These are phyloP conservation scores for Epistrophe eligans DNA, from an alignment of 2,888 invertebrate species.

Conservation along the genomic window DNA sequence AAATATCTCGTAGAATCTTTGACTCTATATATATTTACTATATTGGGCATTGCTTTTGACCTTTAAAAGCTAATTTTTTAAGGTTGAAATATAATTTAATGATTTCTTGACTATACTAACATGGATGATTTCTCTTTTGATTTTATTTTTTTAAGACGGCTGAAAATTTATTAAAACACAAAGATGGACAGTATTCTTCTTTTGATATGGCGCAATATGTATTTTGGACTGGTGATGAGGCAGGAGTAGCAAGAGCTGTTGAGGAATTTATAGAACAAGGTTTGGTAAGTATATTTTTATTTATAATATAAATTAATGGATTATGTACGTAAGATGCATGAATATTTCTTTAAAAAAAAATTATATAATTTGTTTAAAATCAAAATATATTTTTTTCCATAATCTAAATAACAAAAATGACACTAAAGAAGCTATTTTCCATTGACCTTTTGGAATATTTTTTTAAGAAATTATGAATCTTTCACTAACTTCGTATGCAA, in stretches of 20 bases:
- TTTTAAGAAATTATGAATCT: no score
- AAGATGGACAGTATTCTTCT: conserved; percentile 89
- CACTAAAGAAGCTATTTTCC: no score
- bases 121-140: conserved; percentile 1
- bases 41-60: conserved; percentile 32
- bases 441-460: no score
- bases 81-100: conserved; percentile 4
- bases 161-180: conserved; percentile 83
- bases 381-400: no score
- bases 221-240: conserved; percentile 92
- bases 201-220: conserved; percentile 93
- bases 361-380: no score
- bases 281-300: conserved; percentile 85
- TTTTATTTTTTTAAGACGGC: conserved; percentile 83
- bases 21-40: not conserved
- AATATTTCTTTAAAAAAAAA: no score
- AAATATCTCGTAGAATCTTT: conserved; percentile 14
- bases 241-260: conserved; percentile 90
- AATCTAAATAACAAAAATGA: no score
- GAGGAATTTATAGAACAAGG: conserved; percentile 91
- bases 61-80: not conserved
- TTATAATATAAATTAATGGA: no score
- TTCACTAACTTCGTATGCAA: no score
- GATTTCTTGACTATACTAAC: not conserved
- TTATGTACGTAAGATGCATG: no score